Evolutionary conservation across 2,888 invertebrate species (phyloP), one percentile per base, ranked within the genome.

Genomic region (Apodemia duryi): DNA sequence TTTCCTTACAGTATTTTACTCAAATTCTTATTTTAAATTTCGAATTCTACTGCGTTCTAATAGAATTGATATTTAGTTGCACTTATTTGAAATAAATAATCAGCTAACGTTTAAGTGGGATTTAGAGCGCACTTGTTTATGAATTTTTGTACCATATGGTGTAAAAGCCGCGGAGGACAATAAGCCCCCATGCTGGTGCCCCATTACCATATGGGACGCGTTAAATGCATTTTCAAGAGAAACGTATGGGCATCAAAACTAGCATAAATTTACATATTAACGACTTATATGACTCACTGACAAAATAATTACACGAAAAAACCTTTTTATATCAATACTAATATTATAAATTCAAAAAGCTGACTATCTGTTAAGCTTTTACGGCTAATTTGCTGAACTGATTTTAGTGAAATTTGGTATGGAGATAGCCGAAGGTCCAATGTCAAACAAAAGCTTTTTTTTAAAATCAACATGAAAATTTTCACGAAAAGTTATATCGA

Each of bases 101-200:
- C 79, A 79, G 76, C 69, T 72, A 76, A 81, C 74, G 84, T 85
- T 82, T 82, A 80, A 86, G 84, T 79, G 76, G 80, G 84, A 86
- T 85, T 86, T 80, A 71, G 84, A 76, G 83, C 82, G 79, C 87
- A 90, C 91, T 90, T 90, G 89, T 89, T 88, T 88, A 84, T 86
- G 80, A 86, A 86, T 88, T 91, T 89, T 86, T 85, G 75, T 78
- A 82, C 85, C 92, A 92, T 92, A 92, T 92, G 92, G 92, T 87
- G 78, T 86, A 88, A 88, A 87, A 89, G 88, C 90, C 81, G 85
- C 81, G 72, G 73, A 77, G 83, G 80, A 90, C 91, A 91, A 90
- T 89, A 81, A 80, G 78, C 91, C 91, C 89, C 78, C 83, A 91
- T 88, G 75, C 75, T 70, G 74, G 79, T 77, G 73, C 83, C 77